A percentile compares a stretch with the other conserved stretches of the same genome.
These are phyloP conservation scores for Argopecten irradians DNA, from an alignment of 1,140 invertebrate genomes.

Conservation along the genomic window DNA sequence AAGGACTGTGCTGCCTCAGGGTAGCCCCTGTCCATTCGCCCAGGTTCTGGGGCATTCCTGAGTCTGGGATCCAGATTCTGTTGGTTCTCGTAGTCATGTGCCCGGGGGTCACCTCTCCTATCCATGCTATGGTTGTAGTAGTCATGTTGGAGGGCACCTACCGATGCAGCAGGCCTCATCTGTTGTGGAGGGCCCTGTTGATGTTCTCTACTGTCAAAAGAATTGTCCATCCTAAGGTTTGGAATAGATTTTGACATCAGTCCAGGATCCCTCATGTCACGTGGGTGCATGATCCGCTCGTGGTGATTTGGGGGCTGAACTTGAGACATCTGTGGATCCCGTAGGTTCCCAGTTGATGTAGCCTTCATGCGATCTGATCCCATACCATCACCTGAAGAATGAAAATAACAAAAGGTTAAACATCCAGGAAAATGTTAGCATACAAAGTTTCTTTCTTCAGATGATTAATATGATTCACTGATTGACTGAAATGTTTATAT, in stretches of 20 bases:
- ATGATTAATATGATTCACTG: no score
- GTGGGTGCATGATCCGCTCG: slow-evolving; percentile 44
- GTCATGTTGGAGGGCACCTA: slow-evolving; percentile 64
- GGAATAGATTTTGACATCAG: slow-evolving; percentile 70
- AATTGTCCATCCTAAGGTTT: slow-evolving; percentile 68
- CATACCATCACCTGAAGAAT: slow-evolving; percentile 58
- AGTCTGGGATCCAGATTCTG: slow-evolving; percentile 54
- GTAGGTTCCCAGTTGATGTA: slow-evolving; percentile 53
- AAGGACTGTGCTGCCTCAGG: slow-evolving; percentile 34
- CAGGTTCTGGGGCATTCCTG: slow-evolving; percentile 45
- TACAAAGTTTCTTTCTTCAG: no score
- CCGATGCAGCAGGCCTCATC: slow-evolving; percentile 67
- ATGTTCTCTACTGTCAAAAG: slow-evolving; percentile 56
- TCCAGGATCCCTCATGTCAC: slow-evolving; percentile 59
- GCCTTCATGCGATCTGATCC: slow-evolving; percentile 51
- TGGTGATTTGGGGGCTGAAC: slow-evolving; percentile 35
- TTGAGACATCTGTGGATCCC: slow-evolving; percentile 36
- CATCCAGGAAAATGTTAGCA: neutral
- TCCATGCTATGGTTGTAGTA: slow-evolving; percentile 59
- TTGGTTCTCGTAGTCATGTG: slow-evolving; percentile 70
- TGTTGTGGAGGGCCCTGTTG: slow-evolving; percentile 38
- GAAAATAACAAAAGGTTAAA: neutral
- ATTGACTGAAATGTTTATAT: no score
- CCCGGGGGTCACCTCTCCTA: slow-evolving; percentile 50
- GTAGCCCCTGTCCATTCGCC: slow-evolving; percentile 41